A percentile compares a stretch with the other conserved stretches of the same genome.
phyloP scores from a whole-genome alignment of 1,140 invertebrate genomes.

The Drosophila ficusphila region DNA sequence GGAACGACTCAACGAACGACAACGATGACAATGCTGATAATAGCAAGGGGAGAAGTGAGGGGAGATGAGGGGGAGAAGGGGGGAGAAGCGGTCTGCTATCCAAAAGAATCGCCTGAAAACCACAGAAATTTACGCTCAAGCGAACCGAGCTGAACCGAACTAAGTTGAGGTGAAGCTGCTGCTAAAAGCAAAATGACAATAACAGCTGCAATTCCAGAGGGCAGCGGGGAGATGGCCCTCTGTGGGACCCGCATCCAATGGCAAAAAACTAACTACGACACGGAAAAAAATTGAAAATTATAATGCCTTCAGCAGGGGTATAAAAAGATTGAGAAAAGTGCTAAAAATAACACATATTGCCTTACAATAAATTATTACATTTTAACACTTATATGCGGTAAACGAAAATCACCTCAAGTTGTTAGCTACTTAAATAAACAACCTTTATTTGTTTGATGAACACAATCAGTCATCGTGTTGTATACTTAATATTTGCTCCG shows the following conservation, averaged over 20 bases:
- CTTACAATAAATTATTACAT: too few relatives aligned
- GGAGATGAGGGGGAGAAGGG: not conserved
- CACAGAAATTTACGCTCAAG: slow-evolving; percentile 67
- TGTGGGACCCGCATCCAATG: slow-evolving; percentile 1
- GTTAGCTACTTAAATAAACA: too few relatives aligned
- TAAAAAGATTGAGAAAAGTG: not conserved
- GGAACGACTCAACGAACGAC: slow-evolving; percentile 20
- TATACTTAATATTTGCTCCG: not conserved
- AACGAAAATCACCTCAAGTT: too few relatives aligned
- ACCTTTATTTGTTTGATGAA: too few relatives aligned
- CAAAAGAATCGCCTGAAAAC: slow-evolving; percentile 62
- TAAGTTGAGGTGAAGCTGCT: slow-evolving; percentile 58
- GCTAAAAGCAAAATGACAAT: slow-evolving; percentile 77
- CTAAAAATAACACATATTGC: slow-evolving; percentile 12
- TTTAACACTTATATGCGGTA: too few relatives aligned
- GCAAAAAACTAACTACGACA: slow-evolving; percentile 43
- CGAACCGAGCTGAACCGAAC: slow-evolving; percentile 45
- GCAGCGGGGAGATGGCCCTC: slow-evolving; percentile 6
- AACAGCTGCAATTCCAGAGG: slow-evolving; percentile 67
- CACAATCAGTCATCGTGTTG: not conserved
- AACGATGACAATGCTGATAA: slow-evolving; percentile 57
- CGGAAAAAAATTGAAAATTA: not conserved
- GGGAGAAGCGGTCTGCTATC: not conserved
- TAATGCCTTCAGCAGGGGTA: too few relatives aligned
- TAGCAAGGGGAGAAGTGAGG: slow-evolving; percentile 2